These are phyloP conservation scores for Mustela lutreola DNA, from an alignment of 2,113 vertebrate genomes.

Conservation along the genomic window DNA sequence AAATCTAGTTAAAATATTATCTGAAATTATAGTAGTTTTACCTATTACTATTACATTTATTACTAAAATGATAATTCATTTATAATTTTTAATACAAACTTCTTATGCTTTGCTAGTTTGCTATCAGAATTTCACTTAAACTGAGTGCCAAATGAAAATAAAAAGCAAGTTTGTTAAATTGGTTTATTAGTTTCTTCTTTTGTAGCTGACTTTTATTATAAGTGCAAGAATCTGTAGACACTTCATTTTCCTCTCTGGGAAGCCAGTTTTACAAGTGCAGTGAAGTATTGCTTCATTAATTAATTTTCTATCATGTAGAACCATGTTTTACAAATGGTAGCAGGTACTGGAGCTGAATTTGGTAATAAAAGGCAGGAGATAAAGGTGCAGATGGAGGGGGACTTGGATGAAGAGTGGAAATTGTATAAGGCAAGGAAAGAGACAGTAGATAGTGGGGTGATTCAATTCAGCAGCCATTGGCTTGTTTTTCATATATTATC, in stretches of 20 bases:
- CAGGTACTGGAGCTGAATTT: background rate
- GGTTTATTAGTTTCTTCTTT: background rate
- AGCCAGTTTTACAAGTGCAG: background rate
- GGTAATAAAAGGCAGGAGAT: background rate
- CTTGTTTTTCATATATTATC: background rate
- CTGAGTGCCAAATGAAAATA: constrained; percentile 6
- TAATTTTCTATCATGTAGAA: background rate
- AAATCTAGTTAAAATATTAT: background rate
- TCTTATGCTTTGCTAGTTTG: background rate
- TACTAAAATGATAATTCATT: background rate
- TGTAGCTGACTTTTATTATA: background rate
- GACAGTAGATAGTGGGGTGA: background rate
- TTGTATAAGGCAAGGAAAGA: background rate
- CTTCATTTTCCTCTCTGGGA: background rate
- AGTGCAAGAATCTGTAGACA: background rate
- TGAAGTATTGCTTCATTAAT: background rate
- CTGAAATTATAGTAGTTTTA: background rate
- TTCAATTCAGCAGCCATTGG: background rate
- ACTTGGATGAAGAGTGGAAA: background rate
- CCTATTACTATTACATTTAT: background rate
- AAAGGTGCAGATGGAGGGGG: background rate
- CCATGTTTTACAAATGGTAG: background rate
- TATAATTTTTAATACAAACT: background rate
- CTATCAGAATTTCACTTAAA: background rate
- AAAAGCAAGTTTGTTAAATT: background rate